Base-by-base conservation (phyloP, 1,140 invertebrate species). In the Hylaeus anthracinus region DNA sequence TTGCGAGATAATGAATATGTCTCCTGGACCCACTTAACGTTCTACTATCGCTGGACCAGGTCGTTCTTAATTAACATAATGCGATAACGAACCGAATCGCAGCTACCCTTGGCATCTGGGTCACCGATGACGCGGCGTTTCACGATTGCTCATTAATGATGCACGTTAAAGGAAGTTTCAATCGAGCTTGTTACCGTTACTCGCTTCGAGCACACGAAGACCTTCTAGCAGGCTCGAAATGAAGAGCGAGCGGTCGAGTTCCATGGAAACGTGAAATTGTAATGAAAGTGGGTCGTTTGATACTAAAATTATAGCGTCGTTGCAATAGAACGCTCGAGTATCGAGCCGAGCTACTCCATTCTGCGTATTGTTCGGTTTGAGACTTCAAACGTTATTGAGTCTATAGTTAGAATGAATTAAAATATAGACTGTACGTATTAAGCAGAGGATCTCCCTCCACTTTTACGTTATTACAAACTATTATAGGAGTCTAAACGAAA, bases 1-100 rank as follows among this genome's bases (percentile, higher is more conserved):
- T 85, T 72, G 79, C 86, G 87, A 79, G 86, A 90, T 92, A 92
- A 92, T 89, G 91, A 92, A 92, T 88, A 87, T 76, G 86, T 87
- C 85, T 79, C 72, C 26, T 14, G 60, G 67, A 84, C 61, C 15
- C 72, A 69, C 69, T 86, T 87, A 78, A 77, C 79, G 60, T 66
- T 58, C 43, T 64, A 6, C 39, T 41, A 45, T n/a, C 37, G 41
- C 39, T 45, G 43, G 58, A 72, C 60, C 26, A 15, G 48, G 55
- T 71, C 58, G 71, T 64, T 73, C 85, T 75, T 79, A 85, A 86
- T 86, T 86, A 86, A 71, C 81, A 83, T 82, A 82, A 82, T 82
- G 53, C 66, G 60, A 77, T 74, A 80, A 80, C 45, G 79, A 77
- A 56, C 60, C 26, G 58, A 78, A 78, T 74, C 43, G 26, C 14